Conservation (phyloP, 2,888 invertebrate species). For the Calameuta idolon region DNA sequence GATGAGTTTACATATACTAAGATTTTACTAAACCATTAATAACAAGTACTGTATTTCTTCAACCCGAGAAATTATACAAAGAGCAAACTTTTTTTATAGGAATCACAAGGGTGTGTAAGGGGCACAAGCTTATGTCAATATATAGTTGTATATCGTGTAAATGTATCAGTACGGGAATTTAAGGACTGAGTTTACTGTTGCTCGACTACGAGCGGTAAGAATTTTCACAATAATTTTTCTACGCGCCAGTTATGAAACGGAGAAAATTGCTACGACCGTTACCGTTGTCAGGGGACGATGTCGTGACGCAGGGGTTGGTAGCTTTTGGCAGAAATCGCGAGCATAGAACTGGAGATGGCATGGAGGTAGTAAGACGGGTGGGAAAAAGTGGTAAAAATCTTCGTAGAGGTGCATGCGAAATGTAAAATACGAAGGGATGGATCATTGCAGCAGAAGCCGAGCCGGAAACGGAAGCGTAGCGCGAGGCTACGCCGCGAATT, state of each 20-base stretch:
- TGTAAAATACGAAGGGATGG: slow-evolving; percentile 32
- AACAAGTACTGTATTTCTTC: neutral
- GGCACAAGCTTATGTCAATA: too few species aligned
- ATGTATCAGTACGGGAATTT: neutral
- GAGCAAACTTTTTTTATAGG: neutral
- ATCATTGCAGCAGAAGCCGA: slow-evolving; percentile 21
- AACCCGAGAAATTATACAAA: neutral
- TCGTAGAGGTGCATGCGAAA: slow-evolving; percentile 24
- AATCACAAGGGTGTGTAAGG: neutral
- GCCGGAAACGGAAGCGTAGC: slow-evolving; percentile 31
- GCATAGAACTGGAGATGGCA: neutral
- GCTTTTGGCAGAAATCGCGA: neutral
- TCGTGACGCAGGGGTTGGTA: neutral
- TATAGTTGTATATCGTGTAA: neutral
- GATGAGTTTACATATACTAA: neutral
- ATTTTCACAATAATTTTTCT: slow-evolving; percentile 6
- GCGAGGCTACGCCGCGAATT: slow-evolving; percentile 35
- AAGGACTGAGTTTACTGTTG: neutral
- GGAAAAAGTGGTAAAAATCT: neutral
- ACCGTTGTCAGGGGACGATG: neutral
- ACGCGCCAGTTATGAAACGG: neutral
- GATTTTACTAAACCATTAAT: neutral
- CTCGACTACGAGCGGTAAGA: neutral
- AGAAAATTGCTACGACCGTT: neutral
- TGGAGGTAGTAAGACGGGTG: neutral